Evolutionary conservation across 1,140 invertebrate genomes (phyloP), one percentile per base, ranked within the genome.

Genomic region (Musca vetustissima): DNA sequence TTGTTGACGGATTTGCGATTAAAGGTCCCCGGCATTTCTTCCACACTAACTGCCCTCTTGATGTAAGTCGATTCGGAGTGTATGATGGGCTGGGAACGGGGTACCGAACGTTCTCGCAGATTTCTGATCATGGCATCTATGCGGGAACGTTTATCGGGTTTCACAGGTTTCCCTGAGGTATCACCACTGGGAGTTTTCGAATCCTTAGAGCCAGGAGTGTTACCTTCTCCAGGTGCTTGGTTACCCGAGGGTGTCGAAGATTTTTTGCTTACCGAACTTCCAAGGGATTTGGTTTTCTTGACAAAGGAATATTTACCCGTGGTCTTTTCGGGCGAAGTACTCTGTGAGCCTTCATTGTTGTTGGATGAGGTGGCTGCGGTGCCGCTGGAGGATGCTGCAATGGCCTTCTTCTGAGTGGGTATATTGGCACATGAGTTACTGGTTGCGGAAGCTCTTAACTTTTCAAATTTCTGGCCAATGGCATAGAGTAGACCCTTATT

Each of bases 391-490:
- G n/a, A n/a, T n/a, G n/a, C n/a, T n/a, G n/a, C 36, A 13, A 43
- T 53, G 11, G 50, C 48, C 48, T 67, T 67, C 32, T 71, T 71
- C 48, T 55, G 43, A 9, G 65, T 70, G 9, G 61, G 57, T 21
- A 66, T 59, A 13, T 59, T 69, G 0, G 68, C 57, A 21, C 43
- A 61, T 4, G 68, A 52, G 4, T 80, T 83, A 73, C 80, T 82
- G 71, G 79, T 75, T 1, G 80, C 78, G 0, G 77, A 82, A 25
- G 84, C 73, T 1, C 85, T 76, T 21, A 90, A 84, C 76, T 88
- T 90, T 76, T 89, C 88, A 75, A 90, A 85, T 77, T 89, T 90
- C 70, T 90, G 88, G 13, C 89, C 89, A 70, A 90, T 86, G 0
- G 88, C 86, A 73, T 77, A 83, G 64, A 76, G 83, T 69, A 79